Percentiles rank a stretch among this genome's conserved stretches.
Conservation (phyloP, 2,888 invertebrate genomes). For the Drosophila paranaensis region DNA sequence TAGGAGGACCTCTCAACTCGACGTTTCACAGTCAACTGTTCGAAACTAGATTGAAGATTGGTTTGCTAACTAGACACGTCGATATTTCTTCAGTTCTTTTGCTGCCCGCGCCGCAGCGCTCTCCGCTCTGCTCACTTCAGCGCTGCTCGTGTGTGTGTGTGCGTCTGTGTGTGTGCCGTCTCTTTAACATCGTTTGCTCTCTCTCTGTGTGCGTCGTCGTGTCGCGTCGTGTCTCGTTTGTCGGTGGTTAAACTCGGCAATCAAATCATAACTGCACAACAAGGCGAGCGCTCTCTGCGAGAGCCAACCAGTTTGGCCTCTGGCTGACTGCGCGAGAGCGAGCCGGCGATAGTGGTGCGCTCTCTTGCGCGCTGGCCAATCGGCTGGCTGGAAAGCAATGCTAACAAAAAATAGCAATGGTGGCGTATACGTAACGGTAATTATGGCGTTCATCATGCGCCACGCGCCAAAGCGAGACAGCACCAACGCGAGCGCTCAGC, state of each 20-base stretch:
- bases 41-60: conserved; percentile 85
- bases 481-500: conserved; percentile 19
- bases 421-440: conserved; percentile 83
- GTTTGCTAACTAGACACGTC: conserved; percentile 85
- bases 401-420: conserved; percentile 82
- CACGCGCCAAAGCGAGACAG: conserved; percentile 58
- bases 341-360: conserved; percentile 30
- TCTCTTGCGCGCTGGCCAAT: conserved; percentile 66
- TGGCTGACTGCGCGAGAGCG: conserved; percentile 24
- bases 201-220: conserved; percentile 35
- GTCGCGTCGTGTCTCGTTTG: conserved; percentile 77
- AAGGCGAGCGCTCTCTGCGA: conserved; percentile 48
- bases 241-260: conserved; percentile 82
- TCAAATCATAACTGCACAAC: conserved; percentile 78
- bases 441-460: conserved; percentile 84
- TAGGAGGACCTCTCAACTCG: conserved; percentile 83
- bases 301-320: conserved; percentile 51
- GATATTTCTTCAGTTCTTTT: conserved; percentile 83
- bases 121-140: conserved; percentile 44
- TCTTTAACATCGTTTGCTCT: conserved; percentile 69
- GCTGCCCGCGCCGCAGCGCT: conserved; percentile 57
- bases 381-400: conserved; percentile 54
- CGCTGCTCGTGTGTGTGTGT: conserved; percentile 29
- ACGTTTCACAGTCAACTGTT: conserved; percentile 85
- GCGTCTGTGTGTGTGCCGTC: conserved; percentile 43